Conservation (phyloP, 2,888 invertebrate genomes). For the Diarsia rubi region DNA sequence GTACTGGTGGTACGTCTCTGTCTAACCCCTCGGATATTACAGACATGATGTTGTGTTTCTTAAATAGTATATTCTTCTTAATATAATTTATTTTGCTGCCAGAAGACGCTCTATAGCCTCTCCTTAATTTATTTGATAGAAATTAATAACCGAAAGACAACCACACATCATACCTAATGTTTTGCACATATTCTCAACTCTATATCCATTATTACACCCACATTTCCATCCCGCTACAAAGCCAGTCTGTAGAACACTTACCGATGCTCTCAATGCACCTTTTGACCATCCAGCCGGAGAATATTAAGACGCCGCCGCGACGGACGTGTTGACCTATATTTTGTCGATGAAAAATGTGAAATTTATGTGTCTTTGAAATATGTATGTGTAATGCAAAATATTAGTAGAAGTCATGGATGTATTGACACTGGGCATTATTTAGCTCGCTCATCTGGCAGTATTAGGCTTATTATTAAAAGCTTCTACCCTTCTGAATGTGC, state of each 20-base stretch:
- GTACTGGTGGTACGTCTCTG: no score
- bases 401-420: not conserved
- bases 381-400: conserved; percentile 9
- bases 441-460: not conserved
- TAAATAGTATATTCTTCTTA: no score
- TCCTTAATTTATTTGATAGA: no score
- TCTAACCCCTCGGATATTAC: no score
- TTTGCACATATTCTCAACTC: not conserved
- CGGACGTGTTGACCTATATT: conserved; percentile 48
- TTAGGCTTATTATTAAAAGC: no score
- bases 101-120: no score
- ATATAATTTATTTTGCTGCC: no score
- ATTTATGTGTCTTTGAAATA: conserved; percentile 24
- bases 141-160: no score
- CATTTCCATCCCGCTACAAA: not conserved
- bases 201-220: not conserved
- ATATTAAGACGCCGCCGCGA: conserved; percentile 33
- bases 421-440: not conserved
- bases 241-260: conserved; percentile 5
- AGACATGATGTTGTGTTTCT: no score
- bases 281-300: conserved; percentile 43
- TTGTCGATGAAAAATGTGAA: conserved; percentile 31
- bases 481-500: no score
- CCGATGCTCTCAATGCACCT: conserved; percentile 40
- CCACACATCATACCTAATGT: no score